phyloP scores from a whole-genome alignment of 2,113 vertebrate genomes.

The Genyomyrus donnyi region DNA sequence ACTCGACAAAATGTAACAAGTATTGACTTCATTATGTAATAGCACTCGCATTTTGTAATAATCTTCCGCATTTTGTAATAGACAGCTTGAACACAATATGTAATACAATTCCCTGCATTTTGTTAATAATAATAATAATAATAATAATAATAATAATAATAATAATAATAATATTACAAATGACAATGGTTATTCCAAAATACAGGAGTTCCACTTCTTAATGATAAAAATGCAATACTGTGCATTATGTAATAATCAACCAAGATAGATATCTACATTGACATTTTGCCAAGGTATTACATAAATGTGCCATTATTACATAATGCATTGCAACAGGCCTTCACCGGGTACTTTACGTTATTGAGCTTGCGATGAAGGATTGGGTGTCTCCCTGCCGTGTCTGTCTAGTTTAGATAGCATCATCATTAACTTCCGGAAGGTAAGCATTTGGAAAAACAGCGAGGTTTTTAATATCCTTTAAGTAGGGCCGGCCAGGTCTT shows the following conservation, averaged over 20 bases:
- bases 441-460: neutral
- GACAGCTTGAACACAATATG: too few species aligned
- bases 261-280: neutral
- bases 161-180: too few species aligned
- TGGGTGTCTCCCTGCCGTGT: neutral
- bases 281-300: neutral
- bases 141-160: too few species aligned
- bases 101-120: too few species aligned
- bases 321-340: neutral
- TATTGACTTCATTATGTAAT: neutral
- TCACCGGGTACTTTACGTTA: constrained; percentile 11
- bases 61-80: too few species aligned
- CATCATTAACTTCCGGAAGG: neutral
- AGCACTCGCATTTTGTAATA: neutral
- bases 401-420: neutral
- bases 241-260: neutral
- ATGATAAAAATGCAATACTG: neutral
- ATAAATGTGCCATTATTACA: neutral
- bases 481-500: neutral
- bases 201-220: neutral
- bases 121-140: too few species aligned
- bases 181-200: neutral
- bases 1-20: too few species aligned
- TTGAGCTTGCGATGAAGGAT: neutral
- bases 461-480: neutral